Evolutionary conservation across 2,113 vertebrate genomes (phyloP).

Genomic region (Entelurus aequoreus): DNA sequence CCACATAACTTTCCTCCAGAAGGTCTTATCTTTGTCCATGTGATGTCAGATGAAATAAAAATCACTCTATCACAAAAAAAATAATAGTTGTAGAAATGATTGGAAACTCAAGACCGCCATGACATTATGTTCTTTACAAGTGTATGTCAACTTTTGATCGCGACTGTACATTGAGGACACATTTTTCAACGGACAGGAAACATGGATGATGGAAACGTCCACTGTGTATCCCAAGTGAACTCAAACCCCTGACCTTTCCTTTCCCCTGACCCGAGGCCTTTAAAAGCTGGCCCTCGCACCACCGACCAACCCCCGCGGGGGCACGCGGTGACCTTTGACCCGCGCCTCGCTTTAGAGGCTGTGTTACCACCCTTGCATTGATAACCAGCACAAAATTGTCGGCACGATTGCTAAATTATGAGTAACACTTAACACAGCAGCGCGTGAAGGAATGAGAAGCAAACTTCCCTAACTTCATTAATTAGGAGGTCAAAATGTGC

Average conservation of each 20-base stretch:
- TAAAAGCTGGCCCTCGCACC: constrained; percentile 39
- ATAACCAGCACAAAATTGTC: constrained; percentile 42
- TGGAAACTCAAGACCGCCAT: no score
- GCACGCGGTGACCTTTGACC: constrained; percentile 62
- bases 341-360: constrained; percentile 53
- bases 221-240: constrained; percentile 60
- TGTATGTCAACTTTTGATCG: no score
- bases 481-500: constrained; percentile 58
- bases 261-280: constrained; percentile 49
- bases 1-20: no score
- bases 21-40: no score
- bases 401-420: constrained; percentile 11
- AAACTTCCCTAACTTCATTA: constrained; percentile 51
- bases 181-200: constrained; percentile 14
- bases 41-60: no score
- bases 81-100: no score
- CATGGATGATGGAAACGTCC: constrained; percentile 4
- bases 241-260: constrained; percentile 54
- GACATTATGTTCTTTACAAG: no score
- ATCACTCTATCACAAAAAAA: no score
- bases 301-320: constrained; percentile 47
- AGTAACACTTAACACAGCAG: not conserved
- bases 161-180: no score
- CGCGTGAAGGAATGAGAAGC: not conserved
- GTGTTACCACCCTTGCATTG: constrained; percentile 54